Conservation (phyloP, 1,140 invertebrate genomes). For the Amphibalanus amphitrite region DNA sequence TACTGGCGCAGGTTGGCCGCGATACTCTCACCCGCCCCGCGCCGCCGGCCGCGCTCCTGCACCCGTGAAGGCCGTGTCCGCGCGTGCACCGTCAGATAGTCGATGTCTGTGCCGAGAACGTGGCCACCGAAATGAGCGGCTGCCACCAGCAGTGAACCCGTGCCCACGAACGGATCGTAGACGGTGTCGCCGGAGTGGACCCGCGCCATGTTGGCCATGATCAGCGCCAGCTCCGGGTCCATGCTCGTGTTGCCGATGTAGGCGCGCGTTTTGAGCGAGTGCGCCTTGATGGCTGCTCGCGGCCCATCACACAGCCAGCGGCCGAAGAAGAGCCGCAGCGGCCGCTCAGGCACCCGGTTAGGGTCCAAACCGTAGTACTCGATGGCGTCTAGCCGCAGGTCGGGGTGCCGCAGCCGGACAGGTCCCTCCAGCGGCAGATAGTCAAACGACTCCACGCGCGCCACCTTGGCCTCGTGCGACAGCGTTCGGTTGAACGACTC, state of each 20-base stretch:
- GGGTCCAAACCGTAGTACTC: slow-evolving; percentile 71
- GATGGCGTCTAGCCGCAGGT: slow-evolving; percentile 54
- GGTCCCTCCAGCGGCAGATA: slow-evolving; percentile 60
- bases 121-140: slow-evolving; percentile 79
- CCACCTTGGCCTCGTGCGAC: not conserved
- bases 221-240: slow-evolving; percentile 76
- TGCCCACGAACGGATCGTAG: slow-evolving; percentile 89
- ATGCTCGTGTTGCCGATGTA: slow-evolving; percentile 96
- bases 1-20: slow-evolving; percentile 73
- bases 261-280: slow-evolving; percentile 71
- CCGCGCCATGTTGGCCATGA: slow-evolving; percentile 86
- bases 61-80: slow-evolving; percentile 52
- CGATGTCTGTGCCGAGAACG: slow-evolving; percentile 81
- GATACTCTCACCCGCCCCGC: slow-evolving; percentile 69
- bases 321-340: slow-evolving; percentile 14
- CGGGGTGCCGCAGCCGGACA: slow-evolving; percentile 62
- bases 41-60: slow-evolving; percentile 21
- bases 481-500: not conserved
- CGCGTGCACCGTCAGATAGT: slow-evolving; percentile 80
- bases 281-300: slow-evolving; percentile 51
- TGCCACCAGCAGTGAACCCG: slow-evolving; percentile 75
- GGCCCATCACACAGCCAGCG: slow-evolving; percentile 53
- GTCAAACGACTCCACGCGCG: slow-evolving; percentile 41
- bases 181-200: slow-evolving; percentile 53
- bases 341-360: slow-evolving; percentile 25